A percentile compares a stretch with the other conserved stretches of the same genome.
phyloP scores from a whole-genome alignment of 2,888 invertebrate genomes.

The Criorhina ranunculi region DNA sequence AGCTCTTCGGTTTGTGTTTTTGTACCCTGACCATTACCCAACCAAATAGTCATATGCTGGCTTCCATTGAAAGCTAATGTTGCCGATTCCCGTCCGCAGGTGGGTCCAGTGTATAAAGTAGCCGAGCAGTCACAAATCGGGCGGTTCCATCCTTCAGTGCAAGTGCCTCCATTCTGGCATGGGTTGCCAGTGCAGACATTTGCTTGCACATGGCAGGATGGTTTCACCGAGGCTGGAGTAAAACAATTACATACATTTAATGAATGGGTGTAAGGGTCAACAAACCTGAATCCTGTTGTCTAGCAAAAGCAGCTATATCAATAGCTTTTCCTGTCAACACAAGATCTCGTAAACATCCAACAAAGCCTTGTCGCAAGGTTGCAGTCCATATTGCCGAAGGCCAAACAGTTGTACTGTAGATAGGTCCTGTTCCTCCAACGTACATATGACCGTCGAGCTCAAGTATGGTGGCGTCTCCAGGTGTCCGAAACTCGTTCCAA shows the following conservation, averaged over 20 bases:
- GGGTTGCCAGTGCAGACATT: slow-evolving; percentile 93
- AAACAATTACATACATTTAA: not conserved
- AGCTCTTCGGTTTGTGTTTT: slow-evolving; percentile 95
- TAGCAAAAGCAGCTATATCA: slow-evolving; percentile 94
- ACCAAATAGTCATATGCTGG: slow-evolving; percentile 92
- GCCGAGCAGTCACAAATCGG: slow-evolving; percentile 96
- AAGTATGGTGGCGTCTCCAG: slow-evolving; percentile 94
- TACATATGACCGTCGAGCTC: slow-evolving; percentile 95
- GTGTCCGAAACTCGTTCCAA: slow-evolving; percentile 94
- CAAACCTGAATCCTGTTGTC: slow-evolving; percentile 94
- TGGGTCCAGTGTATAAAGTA: slow-evolving; percentile 94
- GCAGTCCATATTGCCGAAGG: slow-evolving; percentile 96
- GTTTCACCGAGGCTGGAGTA: slow-evolving; percentile 91
- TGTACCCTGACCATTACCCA: slow-evolving; percentile 89
- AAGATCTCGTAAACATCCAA: slow-evolving; percentile 96
- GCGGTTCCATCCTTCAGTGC: slow-evolving; percentile 97
- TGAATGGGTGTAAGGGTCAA: not conserved
- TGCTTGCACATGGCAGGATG: slow-evolving; percentile 93
- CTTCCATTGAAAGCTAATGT: slow-evolving; percentile 95
- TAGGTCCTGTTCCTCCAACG: slow-evolving; percentile 94
- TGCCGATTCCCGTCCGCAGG: slow-evolving; percentile 95
- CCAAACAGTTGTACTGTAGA: slow-evolving; percentile 90
- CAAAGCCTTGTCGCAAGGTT: slow-evolving; percentile 94
- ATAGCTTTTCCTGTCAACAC: slow-evolving; percentile 94
- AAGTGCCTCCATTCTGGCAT: slow-evolving; percentile 94